These are phyloP conservation scores for Catocala fraxini DNA, from an alignment of 2,888 invertebrate species.

Conservation along the genomic window DNA sequence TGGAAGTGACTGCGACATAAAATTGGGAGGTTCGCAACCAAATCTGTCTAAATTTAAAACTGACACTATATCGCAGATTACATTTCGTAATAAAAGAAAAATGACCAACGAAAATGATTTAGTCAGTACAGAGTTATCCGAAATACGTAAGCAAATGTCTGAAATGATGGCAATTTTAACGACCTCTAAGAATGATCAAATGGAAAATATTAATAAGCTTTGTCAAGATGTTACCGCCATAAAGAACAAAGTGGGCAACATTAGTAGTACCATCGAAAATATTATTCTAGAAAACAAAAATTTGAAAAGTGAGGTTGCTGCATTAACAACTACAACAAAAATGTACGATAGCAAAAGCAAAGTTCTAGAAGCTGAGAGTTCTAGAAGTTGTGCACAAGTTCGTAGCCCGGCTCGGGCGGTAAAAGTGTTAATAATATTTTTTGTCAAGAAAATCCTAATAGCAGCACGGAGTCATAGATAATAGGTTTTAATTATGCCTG, in stretches of 20 bases:
- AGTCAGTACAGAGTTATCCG: background rate
- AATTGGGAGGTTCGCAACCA: conserved; percentile 4
- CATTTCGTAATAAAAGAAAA: conserved; percentile 3
- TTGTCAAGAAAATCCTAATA: too few species aligned
- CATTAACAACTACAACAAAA: too few species aligned
- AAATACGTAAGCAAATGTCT: conserved; percentile 12
- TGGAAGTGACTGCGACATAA: background rate
- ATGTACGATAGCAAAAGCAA: too few species aligned
- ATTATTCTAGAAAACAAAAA: too few species aligned
- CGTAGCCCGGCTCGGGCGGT: too few species aligned
- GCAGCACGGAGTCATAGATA: too few species aligned
- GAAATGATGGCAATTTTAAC: conserved; percentile 15
- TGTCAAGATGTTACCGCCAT: conserved; percentile 10
- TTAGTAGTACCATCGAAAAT: too few species aligned
- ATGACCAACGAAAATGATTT: conserved; percentile 1
- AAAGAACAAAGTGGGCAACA: background rate
- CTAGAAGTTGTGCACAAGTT: too few species aligned
- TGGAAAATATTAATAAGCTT: conserved; percentile 8
- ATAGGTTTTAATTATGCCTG: too few species aligned
- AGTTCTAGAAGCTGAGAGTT: too few species aligned
- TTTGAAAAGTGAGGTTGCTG: too few species aligned
- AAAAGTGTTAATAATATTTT: too few species aligned
- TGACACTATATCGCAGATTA: background rate
- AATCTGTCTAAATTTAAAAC: conserved; percentile 7
- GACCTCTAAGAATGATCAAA: conserved; percentile 10